Conservation (phyloP, 2,797 vertebrate genomes). For the Phataginus tetradactyla region DNA sequence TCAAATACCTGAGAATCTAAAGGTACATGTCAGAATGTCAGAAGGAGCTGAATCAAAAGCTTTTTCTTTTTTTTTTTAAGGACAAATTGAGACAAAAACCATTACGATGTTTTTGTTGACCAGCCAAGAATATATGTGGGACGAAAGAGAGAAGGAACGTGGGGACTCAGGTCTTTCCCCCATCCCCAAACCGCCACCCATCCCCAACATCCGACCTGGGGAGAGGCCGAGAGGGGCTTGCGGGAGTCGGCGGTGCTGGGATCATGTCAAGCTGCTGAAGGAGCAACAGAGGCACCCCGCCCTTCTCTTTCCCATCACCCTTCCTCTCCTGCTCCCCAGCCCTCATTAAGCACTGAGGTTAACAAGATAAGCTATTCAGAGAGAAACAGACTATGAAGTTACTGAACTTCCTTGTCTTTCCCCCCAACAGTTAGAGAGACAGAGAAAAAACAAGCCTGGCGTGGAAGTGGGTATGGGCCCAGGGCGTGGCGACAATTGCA, state of each 20-base stretch:
- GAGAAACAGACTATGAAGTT: slow-evolving; percentile 10
- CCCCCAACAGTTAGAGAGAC: not conserved
- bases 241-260: not conserved
- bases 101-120: not conserved
- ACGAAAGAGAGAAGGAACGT: not conserved
- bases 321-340: not conserved
- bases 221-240: not conserved
- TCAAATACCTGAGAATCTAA: not conserved
- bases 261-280: not conserved
- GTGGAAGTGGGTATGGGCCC: not conserved
- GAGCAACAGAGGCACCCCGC: not conserved
- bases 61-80: not conserved
- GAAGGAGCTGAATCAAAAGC: not conserved
- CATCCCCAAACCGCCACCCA: not conserved
- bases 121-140: not conserved
- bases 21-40: not conserved
- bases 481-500: slow-evolving; percentile 10
- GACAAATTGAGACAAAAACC: not conserved
- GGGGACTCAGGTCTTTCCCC: not conserved
- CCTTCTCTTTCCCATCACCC: not conserved
- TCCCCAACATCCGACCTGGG: not conserved
- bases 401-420: slow-evolving; percentile 27
- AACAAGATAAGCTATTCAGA: slow-evolving; percentile 9
- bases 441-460: not conserved
- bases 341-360: not conserved